Percentiles rank a stretch among this genome's conserved stretches.
These are phyloP conservation scores for Noctilio leporinus DNA, from an alignment of 2,113 vertebrate genomes.

Conservation along the genomic window DNA sequence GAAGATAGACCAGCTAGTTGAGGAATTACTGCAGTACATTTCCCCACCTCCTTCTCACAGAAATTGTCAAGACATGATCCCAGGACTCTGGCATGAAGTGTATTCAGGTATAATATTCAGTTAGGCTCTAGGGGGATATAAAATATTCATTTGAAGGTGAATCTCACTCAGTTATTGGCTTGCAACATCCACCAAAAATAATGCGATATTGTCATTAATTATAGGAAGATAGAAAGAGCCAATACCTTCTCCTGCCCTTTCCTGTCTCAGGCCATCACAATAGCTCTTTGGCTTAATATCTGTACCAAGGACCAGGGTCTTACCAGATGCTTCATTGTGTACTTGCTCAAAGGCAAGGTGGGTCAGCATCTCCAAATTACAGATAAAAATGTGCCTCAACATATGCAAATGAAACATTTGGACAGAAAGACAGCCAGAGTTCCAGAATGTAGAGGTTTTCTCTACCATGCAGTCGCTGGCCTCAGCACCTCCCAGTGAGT, in stretches of 20 bases:
- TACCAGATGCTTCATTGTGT: neutral
- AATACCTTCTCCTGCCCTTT: neutral
- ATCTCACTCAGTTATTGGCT: neutral
- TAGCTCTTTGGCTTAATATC: neutral
- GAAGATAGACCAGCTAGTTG: neutral
- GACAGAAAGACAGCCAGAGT: neutral
- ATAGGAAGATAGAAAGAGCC: neutral
- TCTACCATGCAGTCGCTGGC: neutral
- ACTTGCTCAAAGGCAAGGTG: neutral
- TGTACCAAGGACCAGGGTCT: neutral
- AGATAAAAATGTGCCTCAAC: neutral
- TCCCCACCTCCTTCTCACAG: accelerated
- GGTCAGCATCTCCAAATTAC: neutral
- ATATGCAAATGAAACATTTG: neutral
- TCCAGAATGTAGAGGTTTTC: neutral
- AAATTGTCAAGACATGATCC: conserved; percentile 11
- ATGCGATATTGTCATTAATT: conserved; percentile 16
- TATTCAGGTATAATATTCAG: neutral
- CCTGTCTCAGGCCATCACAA: neutral
- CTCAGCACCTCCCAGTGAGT: neutral
- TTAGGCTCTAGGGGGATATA: neutral
- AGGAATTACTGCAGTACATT: neutral
- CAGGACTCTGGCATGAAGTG: neutral
- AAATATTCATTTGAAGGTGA: conserved; percentile 30
- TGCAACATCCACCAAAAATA: conserved; percentile 9